Evolutionary conservation across 2,797 vertebrate species (phyloP).

Genomic region (Cuculus canorus): DNA sequence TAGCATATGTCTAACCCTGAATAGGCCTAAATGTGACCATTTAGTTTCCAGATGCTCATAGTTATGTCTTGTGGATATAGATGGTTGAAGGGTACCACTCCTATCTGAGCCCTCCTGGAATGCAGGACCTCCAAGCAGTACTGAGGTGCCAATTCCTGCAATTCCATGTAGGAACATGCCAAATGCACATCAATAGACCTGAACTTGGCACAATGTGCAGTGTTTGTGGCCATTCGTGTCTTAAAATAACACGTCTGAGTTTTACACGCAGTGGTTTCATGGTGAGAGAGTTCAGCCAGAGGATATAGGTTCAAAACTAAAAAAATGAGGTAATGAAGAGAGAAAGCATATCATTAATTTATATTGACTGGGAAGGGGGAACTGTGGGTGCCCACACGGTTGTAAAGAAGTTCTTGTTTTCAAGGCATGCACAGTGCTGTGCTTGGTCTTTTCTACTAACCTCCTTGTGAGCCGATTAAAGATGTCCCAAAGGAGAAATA

Average conservation of each 20-base stretch:
- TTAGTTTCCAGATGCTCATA: background rate
- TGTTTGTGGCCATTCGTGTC: background rate
- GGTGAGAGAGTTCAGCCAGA: background rate
- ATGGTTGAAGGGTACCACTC: background rate
- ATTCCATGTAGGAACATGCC: background rate
- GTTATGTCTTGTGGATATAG: background rate
- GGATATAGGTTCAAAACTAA: background rate
- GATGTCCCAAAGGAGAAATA: background rate
- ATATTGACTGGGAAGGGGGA: background rate
- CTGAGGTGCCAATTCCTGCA: background rate
- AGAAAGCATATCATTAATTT: background rate
- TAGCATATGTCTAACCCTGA: background rate
- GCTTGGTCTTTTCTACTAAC: background rate
- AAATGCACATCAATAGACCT: background rate
- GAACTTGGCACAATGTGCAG: background rate
- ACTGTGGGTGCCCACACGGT: background rate
- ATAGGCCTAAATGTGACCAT: background rate
- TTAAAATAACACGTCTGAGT: background rate
- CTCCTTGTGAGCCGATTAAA: constrained; percentile 16
- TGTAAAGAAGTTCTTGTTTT: constrained; percentile 1
- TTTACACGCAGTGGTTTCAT: background rate
- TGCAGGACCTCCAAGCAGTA: background rate
- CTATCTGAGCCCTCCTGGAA: background rate
- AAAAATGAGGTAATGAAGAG: background rate
- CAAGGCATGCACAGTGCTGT: background rate